phyloP scores from a whole-genome alignment of 2,113 vertebrate species.

The Dendropsophus ebraccatus region DNA sequence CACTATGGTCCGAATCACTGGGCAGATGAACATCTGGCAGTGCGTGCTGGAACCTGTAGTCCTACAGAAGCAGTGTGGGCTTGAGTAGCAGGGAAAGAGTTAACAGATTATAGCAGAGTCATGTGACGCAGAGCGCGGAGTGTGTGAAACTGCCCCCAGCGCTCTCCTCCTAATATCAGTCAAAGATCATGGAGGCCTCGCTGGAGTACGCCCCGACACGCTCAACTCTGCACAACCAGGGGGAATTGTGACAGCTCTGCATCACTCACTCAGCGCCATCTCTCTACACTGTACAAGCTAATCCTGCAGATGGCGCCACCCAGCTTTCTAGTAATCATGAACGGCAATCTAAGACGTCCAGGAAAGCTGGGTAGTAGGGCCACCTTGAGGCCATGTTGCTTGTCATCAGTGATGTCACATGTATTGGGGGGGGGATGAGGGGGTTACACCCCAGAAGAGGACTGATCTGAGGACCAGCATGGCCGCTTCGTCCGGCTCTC shows the following conservation, averaged over 20 bases:
- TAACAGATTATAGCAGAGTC: background rate
- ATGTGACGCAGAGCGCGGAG: background rate
- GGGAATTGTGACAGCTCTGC: background rate
- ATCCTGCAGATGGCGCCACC: no score
- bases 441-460: background rate
- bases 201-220: constrained; percentile 11
- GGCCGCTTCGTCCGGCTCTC: no score
- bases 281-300: no score
- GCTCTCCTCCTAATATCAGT: constrained; percentile 13
- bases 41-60: background rate
- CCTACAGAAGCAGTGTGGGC: background rate
- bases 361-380: background rate
- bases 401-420: no score
- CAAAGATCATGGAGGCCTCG: background rate
- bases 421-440: background rate
- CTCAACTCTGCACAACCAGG: background rate
- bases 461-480: background rate
- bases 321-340: no score
- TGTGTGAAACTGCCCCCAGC: constrained; percentile 35
- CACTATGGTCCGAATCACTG: background rate
- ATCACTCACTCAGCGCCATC: no score
- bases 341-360: background rate
- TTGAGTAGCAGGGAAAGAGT: background rate
- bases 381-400: background rate
- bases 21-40: no score